Percentiles rank a stretch among this genome's conserved stretches.
Conservation (phyloP, 2,797 vertebrate genomes). For the Picus viridis region DNA sequence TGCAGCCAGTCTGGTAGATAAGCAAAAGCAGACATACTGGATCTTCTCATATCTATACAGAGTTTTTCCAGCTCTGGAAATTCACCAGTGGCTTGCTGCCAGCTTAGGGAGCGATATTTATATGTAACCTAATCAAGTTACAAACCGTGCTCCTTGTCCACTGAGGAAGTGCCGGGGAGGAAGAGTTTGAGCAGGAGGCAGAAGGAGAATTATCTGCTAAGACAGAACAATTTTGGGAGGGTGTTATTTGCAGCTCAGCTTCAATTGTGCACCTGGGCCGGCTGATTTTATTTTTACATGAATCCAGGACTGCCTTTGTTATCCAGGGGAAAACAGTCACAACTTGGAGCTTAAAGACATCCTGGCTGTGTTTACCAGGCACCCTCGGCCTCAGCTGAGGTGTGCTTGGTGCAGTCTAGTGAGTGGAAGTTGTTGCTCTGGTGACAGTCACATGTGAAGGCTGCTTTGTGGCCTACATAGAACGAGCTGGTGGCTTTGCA, state of each 20-base stretch:
- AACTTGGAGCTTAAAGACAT: background rate
- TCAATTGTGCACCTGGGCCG: background rate
- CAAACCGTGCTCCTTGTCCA: background rate
- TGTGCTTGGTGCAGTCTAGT: background rate
- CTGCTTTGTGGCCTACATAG: background rate
- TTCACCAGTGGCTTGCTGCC: accelerated
- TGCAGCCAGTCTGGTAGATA: background rate
- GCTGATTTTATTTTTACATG: background rate
- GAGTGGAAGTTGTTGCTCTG: constrained; percentile 8
- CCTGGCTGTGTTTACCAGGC: background rate
- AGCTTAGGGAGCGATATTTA: background rate
- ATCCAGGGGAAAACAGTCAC: background rate
- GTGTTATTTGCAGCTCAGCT: background rate
- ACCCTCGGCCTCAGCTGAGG: background rate
- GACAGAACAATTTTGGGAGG: background rate
- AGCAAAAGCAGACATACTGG: background rate
- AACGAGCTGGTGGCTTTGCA: background rate
- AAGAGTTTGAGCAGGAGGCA: background rate
- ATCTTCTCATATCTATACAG: background rate
- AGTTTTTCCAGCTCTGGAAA: background rate
- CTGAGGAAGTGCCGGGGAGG: background rate
- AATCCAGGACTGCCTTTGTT: background rate
- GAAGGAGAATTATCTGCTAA: background rate
- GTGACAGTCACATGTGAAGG: constrained; percentile 17
- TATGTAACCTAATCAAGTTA: background rate